phyloP scores from a whole-genome alignment of 2,888 invertebrate genomes.

The Seladonia tumulorum region DNA sequence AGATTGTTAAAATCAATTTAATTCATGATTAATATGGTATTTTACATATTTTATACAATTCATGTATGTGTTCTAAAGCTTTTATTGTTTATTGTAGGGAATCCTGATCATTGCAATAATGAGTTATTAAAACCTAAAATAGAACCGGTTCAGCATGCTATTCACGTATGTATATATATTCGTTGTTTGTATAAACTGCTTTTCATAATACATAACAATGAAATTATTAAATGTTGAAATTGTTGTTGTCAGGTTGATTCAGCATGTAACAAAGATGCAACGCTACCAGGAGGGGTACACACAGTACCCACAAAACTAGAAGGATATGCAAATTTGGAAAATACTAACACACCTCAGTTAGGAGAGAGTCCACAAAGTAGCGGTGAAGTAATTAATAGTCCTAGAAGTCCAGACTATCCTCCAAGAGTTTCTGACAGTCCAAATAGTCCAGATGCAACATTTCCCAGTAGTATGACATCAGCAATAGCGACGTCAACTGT shows the following conservation, averaged over 20 bases:
- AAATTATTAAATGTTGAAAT: slow-evolving; percentile 16
- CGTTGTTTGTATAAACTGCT: background rate
- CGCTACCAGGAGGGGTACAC: slow-evolving; percentile 54
- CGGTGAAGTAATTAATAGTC: slow-evolving; percentile 78
- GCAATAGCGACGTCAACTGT: slow-evolving; percentile 55
- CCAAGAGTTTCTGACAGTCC: slow-evolving; percentile 78
- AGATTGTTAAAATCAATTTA: background rate
- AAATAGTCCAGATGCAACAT: slow-evolving; percentile 74
- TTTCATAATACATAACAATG: background rate
- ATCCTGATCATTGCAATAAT: slow-evolving; percentile 65
- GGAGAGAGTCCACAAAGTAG: slow-evolving; percentile 80
- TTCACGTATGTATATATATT: slow-evolving; percentile 61
- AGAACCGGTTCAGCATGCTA: slow-evolving; percentile 60
- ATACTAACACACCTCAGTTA: slow-evolving; percentile 78
- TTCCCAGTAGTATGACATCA: slow-evolving; percentile 61
- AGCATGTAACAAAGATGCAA: slow-evolving; percentile 64
- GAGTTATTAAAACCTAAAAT: slow-evolving; percentile 63
- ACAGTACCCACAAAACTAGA: slow-evolving; percentile 68
- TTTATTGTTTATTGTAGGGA: slow-evolving; percentile 52
- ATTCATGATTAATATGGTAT: background rate
- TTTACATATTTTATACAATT: background rate
- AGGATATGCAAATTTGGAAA: slow-evolving; percentile 76
- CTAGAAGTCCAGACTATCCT: slow-evolving; percentile 82
- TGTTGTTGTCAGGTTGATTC: slow-evolving; percentile 69
- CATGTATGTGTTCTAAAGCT: background rate